These are phyloP conservation scores for Muricea muricata DNA, from an alignment of 92 coral and sea anemone species.

Conservation along the genomic window DNA sequence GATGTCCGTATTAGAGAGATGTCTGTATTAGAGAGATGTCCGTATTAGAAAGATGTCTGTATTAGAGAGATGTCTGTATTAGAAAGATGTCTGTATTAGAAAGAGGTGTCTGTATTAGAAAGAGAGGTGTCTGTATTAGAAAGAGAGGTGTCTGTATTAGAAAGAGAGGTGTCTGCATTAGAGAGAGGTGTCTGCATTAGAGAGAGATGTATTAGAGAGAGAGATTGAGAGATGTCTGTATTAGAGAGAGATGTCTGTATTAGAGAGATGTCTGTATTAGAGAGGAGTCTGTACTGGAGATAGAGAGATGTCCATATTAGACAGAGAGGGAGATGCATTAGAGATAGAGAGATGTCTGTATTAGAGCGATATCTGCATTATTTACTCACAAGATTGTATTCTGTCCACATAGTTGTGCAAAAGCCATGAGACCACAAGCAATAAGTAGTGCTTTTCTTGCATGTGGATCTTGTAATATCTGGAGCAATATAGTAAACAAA, in stretches of 20 bases:
- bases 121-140: too few relatives aligned
- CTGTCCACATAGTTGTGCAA: slow-evolving; percentile 87
- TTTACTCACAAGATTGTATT: slow-evolving; percentile 90
- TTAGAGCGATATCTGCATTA: not conserved
- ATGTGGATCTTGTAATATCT: slow-evolving; percentile 54
- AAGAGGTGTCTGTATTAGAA: too few relatives aligned
- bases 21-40: not conserved
- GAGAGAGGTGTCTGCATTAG: too few relatives aligned
- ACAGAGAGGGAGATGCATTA: too few relatives aligned
- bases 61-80: not conserved
- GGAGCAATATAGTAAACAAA: slow-evolving; percentile 30
- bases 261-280: too few relatives aligned
- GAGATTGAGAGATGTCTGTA: too few relatives aligned
- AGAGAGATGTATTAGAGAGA: too few relatives aligned
- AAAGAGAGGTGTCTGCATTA: not conserved
- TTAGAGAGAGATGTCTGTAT: too few relatives aligned
- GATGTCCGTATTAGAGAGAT: not conserved
- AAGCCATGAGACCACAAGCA: slow-evolving; percentile 87
- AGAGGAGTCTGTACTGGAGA: not conserved
- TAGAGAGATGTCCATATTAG: too few relatives aligned
- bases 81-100: not conserved
- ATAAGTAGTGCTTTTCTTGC: slow-evolving; percentile 79
- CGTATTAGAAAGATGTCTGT: not conserved
- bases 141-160: too few relatives aligned
- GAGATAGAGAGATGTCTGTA: not conserved